phyloP scores from a whole-genome alignment of 2,113 vertebrate species.

The Addax nasomaculatus region DNA sequence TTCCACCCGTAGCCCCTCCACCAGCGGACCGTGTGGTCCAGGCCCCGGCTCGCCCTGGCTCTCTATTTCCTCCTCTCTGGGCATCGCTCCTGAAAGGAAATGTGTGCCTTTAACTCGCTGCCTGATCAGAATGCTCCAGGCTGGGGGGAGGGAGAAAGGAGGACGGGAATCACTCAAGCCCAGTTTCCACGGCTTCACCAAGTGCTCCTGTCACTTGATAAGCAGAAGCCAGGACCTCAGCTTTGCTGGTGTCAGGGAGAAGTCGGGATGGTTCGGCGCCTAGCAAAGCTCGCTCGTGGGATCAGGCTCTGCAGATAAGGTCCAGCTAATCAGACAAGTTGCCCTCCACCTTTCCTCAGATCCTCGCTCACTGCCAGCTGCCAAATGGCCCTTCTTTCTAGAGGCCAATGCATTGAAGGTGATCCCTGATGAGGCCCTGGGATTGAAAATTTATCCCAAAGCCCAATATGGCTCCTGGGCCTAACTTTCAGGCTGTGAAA shows the following conservation, averaged over 20 bases:
- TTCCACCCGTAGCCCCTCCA: not conserved
- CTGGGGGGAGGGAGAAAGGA: not conserved
- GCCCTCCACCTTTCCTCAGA: not conserved
- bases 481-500: not conserved
- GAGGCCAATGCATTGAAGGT: not conserved
- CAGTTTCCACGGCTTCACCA: not conserved
- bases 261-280: accelerated
- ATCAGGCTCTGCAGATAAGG: not conserved
- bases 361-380: accelerated
- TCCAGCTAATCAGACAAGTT: not conserved
- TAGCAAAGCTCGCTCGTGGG: accelerated
- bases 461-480: not conserved
- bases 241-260: not conserved
- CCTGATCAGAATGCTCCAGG: not conserved
- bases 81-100: not conserved
- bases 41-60: not conserved
- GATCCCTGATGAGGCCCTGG: not conserved
- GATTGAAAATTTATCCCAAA: not conserved
- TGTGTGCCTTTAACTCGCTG: not conserved
- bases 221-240: accelerated
- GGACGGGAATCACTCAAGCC: not conserved
- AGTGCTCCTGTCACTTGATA: not conserved
- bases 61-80: not conserved
- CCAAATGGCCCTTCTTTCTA: not conserved
- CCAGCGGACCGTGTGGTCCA: accelerated